Evolutionary conservation across 2,113 vertebrate genomes (phyloP).

Genomic region (Leucoraja erinaceus): DNA sequence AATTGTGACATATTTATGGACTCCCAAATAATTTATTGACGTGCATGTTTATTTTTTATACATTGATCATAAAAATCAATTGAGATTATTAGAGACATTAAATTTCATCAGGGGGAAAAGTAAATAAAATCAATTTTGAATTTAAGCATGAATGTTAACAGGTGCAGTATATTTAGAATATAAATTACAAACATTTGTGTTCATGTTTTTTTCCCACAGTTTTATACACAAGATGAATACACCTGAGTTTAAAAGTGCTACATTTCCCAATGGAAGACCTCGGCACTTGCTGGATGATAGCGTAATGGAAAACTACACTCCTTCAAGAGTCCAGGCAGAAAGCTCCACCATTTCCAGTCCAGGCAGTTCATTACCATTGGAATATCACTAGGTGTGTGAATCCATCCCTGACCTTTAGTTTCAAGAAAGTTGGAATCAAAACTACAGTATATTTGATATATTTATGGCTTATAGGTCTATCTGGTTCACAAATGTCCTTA

Average conservation of each 20-base stretch:
- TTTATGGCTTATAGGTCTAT: too few species aligned
- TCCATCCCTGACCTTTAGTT: background rate
- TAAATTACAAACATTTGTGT: background rate
- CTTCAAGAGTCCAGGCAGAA: conserved; percentile 80
- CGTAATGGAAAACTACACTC: conserved; percentile 87
- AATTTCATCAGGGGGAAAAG: background rate
- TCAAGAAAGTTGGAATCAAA: background rate
- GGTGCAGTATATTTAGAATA: background rate
- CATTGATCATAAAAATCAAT: background rate
- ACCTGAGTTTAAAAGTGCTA: conserved; percentile 91
- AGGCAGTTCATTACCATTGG: too few species aligned
- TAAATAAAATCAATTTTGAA: background rate
- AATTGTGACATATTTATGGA: background rate
- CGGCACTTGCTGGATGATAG: conserved; percentile 92
- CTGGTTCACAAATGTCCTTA: too few species aligned
- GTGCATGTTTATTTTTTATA: background rate
- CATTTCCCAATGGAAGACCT: conserved; percentile 91
- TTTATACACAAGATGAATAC: conserved; percentile 98
- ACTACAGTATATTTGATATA: background rate
- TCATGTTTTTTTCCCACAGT: conserved; percentile 51
- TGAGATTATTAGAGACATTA: background rate
- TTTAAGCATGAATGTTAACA: background rate
- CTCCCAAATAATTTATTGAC: background rate
- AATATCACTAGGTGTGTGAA: conserved; percentile 80
- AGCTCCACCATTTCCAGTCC: conserved; percentile 94